Percentiles rank a stretch among this genome's conserved stretches.
These are phyloP conservation scores for Helicolenus hilgendorfi DNA, from an alignment of 2,797 vertebrate genomes.

Conservation along the genomic window DNA sequence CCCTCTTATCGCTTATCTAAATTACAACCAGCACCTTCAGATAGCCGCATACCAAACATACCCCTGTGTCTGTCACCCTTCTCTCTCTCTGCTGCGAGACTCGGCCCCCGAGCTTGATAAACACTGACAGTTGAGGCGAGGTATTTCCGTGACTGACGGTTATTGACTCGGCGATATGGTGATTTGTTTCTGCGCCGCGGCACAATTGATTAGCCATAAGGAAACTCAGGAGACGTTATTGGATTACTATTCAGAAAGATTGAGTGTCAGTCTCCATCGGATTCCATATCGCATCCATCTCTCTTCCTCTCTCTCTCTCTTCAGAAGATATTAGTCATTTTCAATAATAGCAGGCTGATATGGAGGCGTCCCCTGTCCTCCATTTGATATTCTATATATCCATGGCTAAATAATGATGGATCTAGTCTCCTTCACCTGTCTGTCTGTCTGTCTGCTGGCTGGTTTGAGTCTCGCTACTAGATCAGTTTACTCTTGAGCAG, in stretches of 20 bases:
- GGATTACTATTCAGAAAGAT: slow-evolving; percentile 84
- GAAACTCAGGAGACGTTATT: slow-evolving; percentile 81
- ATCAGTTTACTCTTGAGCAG: neutral
- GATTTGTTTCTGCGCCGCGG: slow-evolving; percentile 80
- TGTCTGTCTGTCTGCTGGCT: neutral
- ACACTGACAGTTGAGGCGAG: slow-evolving; percentile 68
- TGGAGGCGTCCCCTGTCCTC: slow-evolving; percentile 60
- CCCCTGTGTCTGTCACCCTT: slow-evolving; percentile 15
- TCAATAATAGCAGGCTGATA: slow-evolving; percentile 74
- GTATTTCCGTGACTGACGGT: slow-evolving; percentile 79
- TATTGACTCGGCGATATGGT: slow-evolving; percentile 79
- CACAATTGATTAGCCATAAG: slow-evolving; percentile 85
- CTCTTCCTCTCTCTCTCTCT: slow-evolving; percentile 52
- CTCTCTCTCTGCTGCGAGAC: neutral
- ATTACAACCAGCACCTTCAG: slow-evolving; percentile 39
- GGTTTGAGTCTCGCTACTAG: neutral
- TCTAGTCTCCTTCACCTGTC: slow-evolving; percentile 69
- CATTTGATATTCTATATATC: slow-evolving; percentile 78
- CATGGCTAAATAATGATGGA: slow-evolving; percentile 82
- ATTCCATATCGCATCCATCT: slow-evolving; percentile 81
- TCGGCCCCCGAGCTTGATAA: slow-evolving; percentile 49
- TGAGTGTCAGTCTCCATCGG: slow-evolving; percentile 82
- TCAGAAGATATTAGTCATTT: slow-evolving; percentile 83
- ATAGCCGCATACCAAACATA: slow-evolving; percentile 61
- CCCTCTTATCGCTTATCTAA: slow-evolving; percentile 64